Evolutionary conservation across 1,140 invertebrate genomes (phyloP).

Genomic region (Heliconius hermathena): DNA sequence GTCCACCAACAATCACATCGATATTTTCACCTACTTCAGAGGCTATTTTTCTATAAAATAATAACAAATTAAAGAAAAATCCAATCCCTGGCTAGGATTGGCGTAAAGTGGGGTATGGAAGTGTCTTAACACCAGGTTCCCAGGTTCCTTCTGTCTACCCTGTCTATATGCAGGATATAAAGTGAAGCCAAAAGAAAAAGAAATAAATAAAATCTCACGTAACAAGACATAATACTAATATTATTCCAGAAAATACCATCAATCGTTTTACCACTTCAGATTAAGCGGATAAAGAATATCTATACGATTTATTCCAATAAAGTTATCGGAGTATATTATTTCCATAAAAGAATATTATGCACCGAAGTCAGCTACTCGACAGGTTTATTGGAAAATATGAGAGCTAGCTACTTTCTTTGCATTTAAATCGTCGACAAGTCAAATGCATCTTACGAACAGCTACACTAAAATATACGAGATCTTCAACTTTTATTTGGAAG

Average conservation of each 20-base stretch:
- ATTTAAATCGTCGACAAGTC: constrained; percentile 62
- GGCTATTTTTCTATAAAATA: constrained; percentile 84
- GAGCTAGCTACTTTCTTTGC: constrained; percentile 53
- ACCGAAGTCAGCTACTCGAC: constrained; percentile 39
- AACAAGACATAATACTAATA: not conserved
- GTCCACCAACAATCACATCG: constrained; percentile 91
- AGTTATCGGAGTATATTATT: constrained; percentile 35
- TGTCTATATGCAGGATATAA: no score
- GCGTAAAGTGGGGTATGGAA: no score
- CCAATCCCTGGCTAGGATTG: no score
- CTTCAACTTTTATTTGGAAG: not conserved
- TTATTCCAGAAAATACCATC: constrained; percentile 4
- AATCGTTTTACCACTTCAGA: constrained; percentile 15
- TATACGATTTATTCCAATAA: constrained; percentile 29
- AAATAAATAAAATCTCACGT: not conserved
- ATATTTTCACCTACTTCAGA: constrained; percentile 84
- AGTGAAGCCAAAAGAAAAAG: no score
- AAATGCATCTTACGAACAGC: constrained; percentile 27
- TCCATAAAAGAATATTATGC: constrained; percentile 36
- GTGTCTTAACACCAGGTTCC: no score
- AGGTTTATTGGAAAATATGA: constrained; percentile 65
- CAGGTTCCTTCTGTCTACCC: no score
- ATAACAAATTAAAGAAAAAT: not conserved
- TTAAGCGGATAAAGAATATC: constrained; percentile 28
- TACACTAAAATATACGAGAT: constrained; percentile 14